phyloP scores from a whole-genome alignment of 2,888 invertebrate genomes.

The Dioctria linearis region DNA sequence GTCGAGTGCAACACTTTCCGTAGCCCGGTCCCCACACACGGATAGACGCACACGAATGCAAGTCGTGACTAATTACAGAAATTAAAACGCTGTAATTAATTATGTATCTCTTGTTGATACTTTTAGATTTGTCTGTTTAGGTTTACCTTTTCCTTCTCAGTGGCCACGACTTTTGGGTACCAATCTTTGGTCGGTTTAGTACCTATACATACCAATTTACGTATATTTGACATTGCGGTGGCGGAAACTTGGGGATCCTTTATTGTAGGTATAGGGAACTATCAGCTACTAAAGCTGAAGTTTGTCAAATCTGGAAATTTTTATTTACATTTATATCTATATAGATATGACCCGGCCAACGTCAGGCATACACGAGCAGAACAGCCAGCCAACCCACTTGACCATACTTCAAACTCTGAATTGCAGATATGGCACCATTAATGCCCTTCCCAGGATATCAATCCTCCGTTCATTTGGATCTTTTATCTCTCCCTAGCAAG shows the following conservation, averaged over 20 bases:
- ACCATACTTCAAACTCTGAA: not conserved
- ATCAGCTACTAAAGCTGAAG: too few relatives aligned
- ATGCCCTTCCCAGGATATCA: slow-evolving; percentile 47
- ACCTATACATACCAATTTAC: not conserved
- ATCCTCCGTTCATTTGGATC: slow-evolving; percentile 17
- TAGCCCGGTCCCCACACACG: not conserved
- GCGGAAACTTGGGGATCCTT: not conserved
- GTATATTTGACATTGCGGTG: slow-evolving; percentile 2
- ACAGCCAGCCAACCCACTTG: not conserved
- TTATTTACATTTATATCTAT: too few relatives aligned
- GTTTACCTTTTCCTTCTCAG: not conserved
- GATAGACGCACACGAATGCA: slow-evolving; percentile 56
- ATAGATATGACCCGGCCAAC: too few relatives aligned
- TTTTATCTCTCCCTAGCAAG: slow-evolving; percentile 18
- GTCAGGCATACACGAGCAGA: too few relatives aligned
- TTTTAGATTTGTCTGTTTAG: slow-evolving; percentile 53
- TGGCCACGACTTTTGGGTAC: slow-evolving; percentile 19
- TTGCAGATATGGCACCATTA: slow-evolving; percentile 38
- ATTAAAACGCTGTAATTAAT: slow-evolving; percentile 72
- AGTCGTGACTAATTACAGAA: slow-evolving; percentile 71
- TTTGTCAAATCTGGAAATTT: too few relatives aligned
- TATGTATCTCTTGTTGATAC: slow-evolving; percentile 68
- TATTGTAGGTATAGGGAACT: too few relatives aligned
- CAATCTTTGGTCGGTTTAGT: not conserved
- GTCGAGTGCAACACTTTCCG: slow-evolving; percentile 47